phyloP scores from a whole-genome alignment of 2,113 vertebrate genomes.

The Gobio gobio region DNA sequence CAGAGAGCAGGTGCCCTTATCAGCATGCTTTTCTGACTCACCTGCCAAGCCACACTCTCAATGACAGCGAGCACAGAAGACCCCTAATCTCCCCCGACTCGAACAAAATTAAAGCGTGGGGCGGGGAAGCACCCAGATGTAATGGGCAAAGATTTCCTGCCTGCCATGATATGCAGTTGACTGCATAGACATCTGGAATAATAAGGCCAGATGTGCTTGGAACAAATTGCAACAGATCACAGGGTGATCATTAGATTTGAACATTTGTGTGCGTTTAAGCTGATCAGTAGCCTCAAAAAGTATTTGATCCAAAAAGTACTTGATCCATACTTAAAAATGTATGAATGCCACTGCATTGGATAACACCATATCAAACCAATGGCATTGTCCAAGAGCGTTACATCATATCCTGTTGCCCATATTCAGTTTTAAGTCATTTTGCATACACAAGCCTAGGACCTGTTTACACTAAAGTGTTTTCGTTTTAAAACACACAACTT shows the following conservation, averaged over 20 bases:
- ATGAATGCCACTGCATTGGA: no score
- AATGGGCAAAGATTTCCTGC: slow-evolving; percentile 71
- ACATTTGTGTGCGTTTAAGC: not conserved
- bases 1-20: slow-evolving; percentile 77
- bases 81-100: slow-evolving; percentile 75
- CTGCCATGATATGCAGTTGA: slow-evolving; percentile 65
- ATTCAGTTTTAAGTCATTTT: no score
- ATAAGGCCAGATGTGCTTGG: not conserved
- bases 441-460: no score
- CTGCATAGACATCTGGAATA: slow-evolving; percentile 17
- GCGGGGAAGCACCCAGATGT: slow-evolving; percentile 48
- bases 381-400: no score
- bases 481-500: no score
- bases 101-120: slow-evolving; percentile 76
- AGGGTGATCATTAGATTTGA: not conserved
- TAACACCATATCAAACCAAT: no score
- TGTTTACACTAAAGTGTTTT: no score
- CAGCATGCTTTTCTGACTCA: slow-evolving; percentile 71
- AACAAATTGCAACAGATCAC: not conserved
- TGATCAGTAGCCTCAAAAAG: not conserved
- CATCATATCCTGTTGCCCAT: no score
- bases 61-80: slow-evolving; percentile 75
- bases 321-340: not conserved
- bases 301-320: not conserved
- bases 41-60: slow-evolving; percentile 69